Evolutionary conservation across 2,113 vertebrate genomes (phyloP).

Genomic region (Raphicerus campestris): DNA sequence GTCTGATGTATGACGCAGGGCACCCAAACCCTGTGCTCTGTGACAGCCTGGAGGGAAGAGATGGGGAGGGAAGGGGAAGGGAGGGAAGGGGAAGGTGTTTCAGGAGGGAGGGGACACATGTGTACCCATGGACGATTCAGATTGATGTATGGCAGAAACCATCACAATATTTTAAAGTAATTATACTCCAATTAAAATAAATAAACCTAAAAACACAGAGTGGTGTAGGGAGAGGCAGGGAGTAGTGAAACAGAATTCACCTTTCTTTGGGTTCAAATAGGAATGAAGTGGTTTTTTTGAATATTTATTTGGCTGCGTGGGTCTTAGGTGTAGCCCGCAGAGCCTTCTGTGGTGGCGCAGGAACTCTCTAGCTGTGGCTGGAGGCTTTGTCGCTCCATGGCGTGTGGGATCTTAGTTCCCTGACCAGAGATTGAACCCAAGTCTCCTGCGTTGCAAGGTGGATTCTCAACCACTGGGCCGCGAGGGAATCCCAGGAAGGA

Average conservation of each 20-base stretch:
- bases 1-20: not conserved
- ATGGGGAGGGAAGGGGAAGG: not conserved
- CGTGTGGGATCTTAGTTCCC: not conserved
- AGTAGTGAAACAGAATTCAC: not conserved
- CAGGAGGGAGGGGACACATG: not conserved
- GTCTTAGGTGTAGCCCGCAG: not conserved
- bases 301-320: not conserved
- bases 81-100: not conserved
- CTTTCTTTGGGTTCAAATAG: not conserved
- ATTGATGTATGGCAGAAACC: not conserved
- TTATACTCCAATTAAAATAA: not conserved
- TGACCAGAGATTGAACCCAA: not conserved
- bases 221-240: not conserved
- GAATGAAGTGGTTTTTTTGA: not conserved
- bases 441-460: not conserved
- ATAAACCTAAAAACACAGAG: not conserved
- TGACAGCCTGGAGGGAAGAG: not conserved
- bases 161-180: not conserved
- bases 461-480: not conserved
- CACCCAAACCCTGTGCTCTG: not conserved
- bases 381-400: not conserved
- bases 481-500: not conserved
- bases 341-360: too few relatives aligned
- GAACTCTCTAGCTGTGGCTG: not conserved
- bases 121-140: not conserved